A percentile compares a stretch with the other conserved stretches of the same genome.
phyloP scores from a whole-genome alignment of 2,797 vertebrate species.

The Etheostoma nigrum region DNA sequence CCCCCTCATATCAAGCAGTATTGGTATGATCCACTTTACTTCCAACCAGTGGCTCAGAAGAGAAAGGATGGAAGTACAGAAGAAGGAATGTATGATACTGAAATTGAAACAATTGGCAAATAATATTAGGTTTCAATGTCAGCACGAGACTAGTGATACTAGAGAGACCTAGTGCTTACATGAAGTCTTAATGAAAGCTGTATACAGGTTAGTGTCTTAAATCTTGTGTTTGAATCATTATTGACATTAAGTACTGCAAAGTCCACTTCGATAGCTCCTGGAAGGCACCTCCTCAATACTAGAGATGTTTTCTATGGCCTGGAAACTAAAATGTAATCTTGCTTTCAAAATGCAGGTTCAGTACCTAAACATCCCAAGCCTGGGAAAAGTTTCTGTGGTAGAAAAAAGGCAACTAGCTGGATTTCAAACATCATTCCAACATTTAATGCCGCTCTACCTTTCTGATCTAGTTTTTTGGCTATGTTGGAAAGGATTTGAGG shows the following conservation, averaged over 20 bases:
- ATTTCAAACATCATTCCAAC: background rate
- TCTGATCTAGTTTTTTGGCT: constrained; percentile 2
- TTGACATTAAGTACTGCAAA: background rate
- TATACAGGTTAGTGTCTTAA: background rate
- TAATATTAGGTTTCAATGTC: background rate
- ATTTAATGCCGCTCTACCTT: constrained; percentile 12
- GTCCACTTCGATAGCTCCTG: background rate
- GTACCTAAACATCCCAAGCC: background rate
- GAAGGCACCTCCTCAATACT: background rate
- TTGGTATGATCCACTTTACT: constrained; percentile 43
- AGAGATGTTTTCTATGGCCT: background rate
- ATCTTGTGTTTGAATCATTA: background rate
- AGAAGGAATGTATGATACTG: background rate
- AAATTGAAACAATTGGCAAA: background rate
- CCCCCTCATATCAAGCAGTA: constrained; percentile 25
- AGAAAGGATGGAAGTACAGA: background rate
- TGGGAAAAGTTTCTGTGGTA: background rate
- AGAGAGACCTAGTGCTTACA: background rate
- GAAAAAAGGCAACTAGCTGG: background rate
- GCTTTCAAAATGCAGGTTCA: constrained; percentile 13
- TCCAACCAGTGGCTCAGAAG: constrained; percentile 12
- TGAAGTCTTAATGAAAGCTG: background rate
- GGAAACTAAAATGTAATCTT: background rate
- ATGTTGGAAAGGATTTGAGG: constrained; percentile 11
- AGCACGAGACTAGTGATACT: background rate